Conservation (phyloP, 2,888 invertebrate species). For the Empis stercorea region DNA sequence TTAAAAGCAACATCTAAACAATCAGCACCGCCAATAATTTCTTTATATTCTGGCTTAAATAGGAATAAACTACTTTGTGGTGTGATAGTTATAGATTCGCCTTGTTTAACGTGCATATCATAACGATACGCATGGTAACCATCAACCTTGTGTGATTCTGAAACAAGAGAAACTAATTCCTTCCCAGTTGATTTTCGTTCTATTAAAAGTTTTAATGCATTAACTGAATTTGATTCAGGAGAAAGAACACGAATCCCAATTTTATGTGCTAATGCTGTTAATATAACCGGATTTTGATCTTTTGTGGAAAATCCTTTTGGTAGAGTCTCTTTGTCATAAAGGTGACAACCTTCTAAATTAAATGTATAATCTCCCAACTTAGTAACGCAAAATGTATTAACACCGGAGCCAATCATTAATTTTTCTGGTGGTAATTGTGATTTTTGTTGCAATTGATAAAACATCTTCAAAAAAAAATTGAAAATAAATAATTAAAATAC, state of each 20-base stretch:
- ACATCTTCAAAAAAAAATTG: constrained; percentile 19
- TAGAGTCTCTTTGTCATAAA: constrained; percentile 40
- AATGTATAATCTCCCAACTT: constrained; percentile 55
- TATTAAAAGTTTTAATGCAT: constrained; percentile 23
- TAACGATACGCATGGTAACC: constrained; percentile 34
- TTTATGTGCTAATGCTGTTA: constrained; percentile 45
- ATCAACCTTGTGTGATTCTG: constrained; percentile 37
- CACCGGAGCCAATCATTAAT: constrained; percentile 44
- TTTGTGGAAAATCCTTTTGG: constrained; percentile 35
- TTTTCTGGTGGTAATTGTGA: not conserved
- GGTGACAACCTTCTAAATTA: constrained; percentile 68
- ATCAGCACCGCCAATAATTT: constrained; percentile 49
- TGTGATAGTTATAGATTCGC: constrained; percentile 38
- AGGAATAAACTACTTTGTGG: constrained; percentile 60
- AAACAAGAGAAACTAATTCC: constrained; percentile 21
- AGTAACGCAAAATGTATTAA: constrained; percentile 61
- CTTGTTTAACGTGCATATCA: constrained; percentile 35
- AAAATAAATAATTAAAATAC: not conserved
- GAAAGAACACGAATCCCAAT: constrained; percentile 41
- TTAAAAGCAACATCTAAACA: constrained; percentile 52
- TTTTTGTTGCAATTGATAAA: constrained; percentile 8
- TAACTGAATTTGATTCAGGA: constrained; percentile 24
- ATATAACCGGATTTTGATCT: constrained; percentile 30
- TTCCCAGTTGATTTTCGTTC: constrained; percentile 19
- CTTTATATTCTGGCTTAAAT: constrained; percentile 49